Conservation (phyloP, 2,797 vertebrate species). For the Pseudopleuronectes americanus region DNA sequence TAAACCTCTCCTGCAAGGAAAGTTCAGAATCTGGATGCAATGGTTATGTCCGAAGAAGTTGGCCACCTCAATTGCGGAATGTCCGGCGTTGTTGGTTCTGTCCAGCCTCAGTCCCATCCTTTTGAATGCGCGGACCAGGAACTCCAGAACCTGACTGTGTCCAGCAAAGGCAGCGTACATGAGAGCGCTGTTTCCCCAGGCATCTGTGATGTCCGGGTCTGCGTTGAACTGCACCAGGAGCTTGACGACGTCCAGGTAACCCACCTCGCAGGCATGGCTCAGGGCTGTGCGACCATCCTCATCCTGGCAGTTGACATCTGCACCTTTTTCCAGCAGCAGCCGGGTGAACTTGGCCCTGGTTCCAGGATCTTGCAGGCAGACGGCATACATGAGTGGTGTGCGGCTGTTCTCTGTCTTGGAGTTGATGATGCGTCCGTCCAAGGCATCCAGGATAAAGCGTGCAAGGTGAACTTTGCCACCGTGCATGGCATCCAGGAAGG, state of each 20-base stretch:
- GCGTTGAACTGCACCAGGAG: slow-evolving; percentile 92
- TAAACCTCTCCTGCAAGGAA: slow-evolving; percentile 61
- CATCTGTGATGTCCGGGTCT: slow-evolving; percentile 88
- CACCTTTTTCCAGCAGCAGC: slow-evolving; percentile 90
- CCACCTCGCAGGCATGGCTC: slow-evolving; percentile 89
- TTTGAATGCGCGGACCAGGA: slow-evolving; percentile 91
- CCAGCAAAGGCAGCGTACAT: slow-evolving; percentile 91
- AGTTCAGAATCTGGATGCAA: slow-evolving; percentile 86
- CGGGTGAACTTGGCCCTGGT: slow-evolving; percentile 87
- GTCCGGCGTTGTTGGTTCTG: slow-evolving; percentile 87
- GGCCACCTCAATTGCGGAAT: slow-evolving; percentile 88
- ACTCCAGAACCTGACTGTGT: slow-evolving; percentile 88
- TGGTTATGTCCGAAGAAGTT: slow-evolving; percentile 87
- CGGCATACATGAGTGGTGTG: slow-evolving; percentile 90
- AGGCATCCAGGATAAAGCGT: slow-evolving; percentile 91
- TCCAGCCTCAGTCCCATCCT: slow-evolving; percentile 89
- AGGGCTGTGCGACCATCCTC: slow-evolving; percentile 89
- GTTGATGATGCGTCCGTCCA: slow-evolving; percentile 92
- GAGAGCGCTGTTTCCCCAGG: slow-evolving; percentile 89
- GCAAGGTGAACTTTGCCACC: slow-evolving; percentile 91
- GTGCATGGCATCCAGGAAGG: slow-evolving; percentile 92
- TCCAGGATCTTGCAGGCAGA: slow-evolving; percentile 84
- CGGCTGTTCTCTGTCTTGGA: slow-evolving; percentile 89
- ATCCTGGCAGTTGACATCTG: slow-evolving; percentile 89
- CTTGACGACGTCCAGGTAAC: slow-evolving; percentile 89